A percentile compares a stretch with the other conserved stretches of the same genome.
phyloP scores from a whole-genome alignment of 2,888 invertebrate genomes.

The Lochmaea crataegi region DNA sequence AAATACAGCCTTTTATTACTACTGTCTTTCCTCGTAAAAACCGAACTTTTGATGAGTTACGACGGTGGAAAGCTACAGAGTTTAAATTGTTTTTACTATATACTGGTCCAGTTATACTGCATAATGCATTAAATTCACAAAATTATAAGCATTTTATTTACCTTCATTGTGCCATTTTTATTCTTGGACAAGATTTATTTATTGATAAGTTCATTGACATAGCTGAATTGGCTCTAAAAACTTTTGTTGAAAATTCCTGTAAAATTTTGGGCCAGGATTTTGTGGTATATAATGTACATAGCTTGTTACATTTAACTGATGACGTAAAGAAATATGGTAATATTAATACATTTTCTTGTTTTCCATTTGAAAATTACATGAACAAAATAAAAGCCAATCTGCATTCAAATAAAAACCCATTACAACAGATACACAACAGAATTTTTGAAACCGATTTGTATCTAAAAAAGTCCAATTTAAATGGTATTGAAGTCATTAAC shows the following conservation, averaged over 20 bases:
- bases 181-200: background rate
- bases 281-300: slow-evolving; percentile 25
- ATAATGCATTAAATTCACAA: background rate
- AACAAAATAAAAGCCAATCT: slow-evolving; percentile 7
- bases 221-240: background rate
- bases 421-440: slow-evolving; percentile 10
- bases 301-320: slow-evolving; percentile 15
- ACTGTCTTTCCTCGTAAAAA: slow-evolving; percentile 19
- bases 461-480: background rate
- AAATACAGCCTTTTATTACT: background rate
- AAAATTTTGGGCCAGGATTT: slow-evolving; percentile 15
- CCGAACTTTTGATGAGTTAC: background rate
- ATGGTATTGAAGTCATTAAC: no score
- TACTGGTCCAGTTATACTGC: background rate
- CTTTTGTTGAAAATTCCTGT: slow-evolving; percentile 13
- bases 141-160: slow-evolving; percentile 16
- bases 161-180: slow-evolving; percentile 21
- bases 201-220: slow-evolving; percentile 1
- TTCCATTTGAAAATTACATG: slow-evolving; percentile 28
- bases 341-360: slow-evolving; percentile 14
- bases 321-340: slow-evolving; percentile 20
- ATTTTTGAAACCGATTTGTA: no score
- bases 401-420: slow-evolving; percentile 9
- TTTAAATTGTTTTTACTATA: slow-evolving; percentile 9
- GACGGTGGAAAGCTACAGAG: slow-evolving; percentile 12